phyloP scores from a whole-genome alignment of 1,140 invertebrate genomes.

The Prorops nasuta region DNA sequence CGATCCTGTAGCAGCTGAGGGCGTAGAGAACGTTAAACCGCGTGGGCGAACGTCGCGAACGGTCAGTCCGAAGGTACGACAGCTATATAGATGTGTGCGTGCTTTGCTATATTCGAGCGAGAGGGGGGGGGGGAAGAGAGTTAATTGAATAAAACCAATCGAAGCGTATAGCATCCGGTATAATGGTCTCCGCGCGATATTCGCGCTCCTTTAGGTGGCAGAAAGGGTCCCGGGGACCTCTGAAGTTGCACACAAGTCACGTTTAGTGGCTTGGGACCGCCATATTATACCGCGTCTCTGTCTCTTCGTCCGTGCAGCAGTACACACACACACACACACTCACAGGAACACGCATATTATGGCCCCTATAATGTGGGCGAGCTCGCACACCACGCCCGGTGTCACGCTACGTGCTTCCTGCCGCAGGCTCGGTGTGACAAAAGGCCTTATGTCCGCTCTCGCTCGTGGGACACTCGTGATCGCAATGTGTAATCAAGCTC shows the following conservation, averaged over 20 bases:
- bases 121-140: background rate
- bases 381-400: slow-evolving; percentile 37
- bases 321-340: background rate
- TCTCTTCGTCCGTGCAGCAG: slow-evolving; percentile 1
- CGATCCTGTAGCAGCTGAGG: too few species aligned
- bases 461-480: slow-evolving; percentile 52
- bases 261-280: slow-evolving; percentile 41
- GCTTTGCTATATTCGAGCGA: background rate
- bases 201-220: slow-evolving; percentile 33
- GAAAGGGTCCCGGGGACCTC: slow-evolving; percentile 24
- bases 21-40: too few species aligned
- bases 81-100: too few species aligned
- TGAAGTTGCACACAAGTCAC: slow-evolving; percentile 42
- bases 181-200: slow-evolving; percentile 31
- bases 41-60: too few species aligned
- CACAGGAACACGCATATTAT: too few species aligned
- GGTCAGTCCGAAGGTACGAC: too few species aligned
- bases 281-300: slow-evolving; percentile 41
- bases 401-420: slow-evolving; percentile 57
- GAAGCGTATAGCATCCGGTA: slow-evolving; percentile 19
- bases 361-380: slow-evolving; percentile 44
- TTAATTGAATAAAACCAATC: slow-evolving; percentile 30
- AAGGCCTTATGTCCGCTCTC: slow-evolving; percentile 47
- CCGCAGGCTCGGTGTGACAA: slow-evolving; percentile 49
- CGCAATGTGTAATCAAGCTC: slow-evolving; percentile 53